phyloP scores from a whole-genome alignment of 2,888 invertebrate species.

The Conus canariensis region DNA sequence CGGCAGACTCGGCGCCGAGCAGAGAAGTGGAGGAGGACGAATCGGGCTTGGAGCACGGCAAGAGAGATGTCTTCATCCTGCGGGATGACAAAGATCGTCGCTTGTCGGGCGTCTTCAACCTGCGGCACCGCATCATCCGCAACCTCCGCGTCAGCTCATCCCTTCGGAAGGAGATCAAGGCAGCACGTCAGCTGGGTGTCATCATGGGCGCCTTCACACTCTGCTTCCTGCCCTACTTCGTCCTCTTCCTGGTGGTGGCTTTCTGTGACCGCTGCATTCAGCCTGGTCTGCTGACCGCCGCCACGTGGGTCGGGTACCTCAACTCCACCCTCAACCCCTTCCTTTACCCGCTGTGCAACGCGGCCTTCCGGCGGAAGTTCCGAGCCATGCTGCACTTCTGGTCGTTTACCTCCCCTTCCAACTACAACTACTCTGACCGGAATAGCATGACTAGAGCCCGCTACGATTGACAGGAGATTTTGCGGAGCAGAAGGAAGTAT shows the following conservation, averaged over 20 bases:
- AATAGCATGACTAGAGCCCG: conserved; percentile 65
- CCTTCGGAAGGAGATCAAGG: conserved; percentile 79
- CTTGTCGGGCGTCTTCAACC: conserved; percentile 49
- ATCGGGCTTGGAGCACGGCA: conserved; percentile 4
- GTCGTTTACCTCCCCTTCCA: conserved; percentile 21
- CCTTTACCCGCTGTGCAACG: conserved; percentile 81
- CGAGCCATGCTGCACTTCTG: conserved; percentile 67
- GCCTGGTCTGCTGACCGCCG: conserved; percentile 78
- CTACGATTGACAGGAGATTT: conserved; percentile 57
- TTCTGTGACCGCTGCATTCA: conserved; percentile 80
- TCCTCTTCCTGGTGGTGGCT: conserved; percentile 82
- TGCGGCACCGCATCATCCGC: conserved; percentile 53
- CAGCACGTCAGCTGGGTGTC: conserved; percentile 83
- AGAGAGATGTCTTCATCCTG: conserved; percentile 54
- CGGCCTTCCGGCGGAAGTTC: conserved; percentile 79
- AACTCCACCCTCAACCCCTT: conserved; percentile 81
- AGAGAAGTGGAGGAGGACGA: conserved; percentile 43
- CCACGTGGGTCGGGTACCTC: conserved; percentile 81
- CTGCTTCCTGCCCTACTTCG: conserved; percentile 83
- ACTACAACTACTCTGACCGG: conserved; percentile 53
- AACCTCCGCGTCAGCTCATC: conserved; percentile 71
- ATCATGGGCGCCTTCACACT: conserved; percentile 83
- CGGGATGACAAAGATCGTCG: conserved; percentile 60
- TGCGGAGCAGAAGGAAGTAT: no score
- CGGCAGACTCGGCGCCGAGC: conserved; percentile 44